Conservation (phyloP, 1,140 invertebrate species). For the Lucilia cuprina region DNA sequence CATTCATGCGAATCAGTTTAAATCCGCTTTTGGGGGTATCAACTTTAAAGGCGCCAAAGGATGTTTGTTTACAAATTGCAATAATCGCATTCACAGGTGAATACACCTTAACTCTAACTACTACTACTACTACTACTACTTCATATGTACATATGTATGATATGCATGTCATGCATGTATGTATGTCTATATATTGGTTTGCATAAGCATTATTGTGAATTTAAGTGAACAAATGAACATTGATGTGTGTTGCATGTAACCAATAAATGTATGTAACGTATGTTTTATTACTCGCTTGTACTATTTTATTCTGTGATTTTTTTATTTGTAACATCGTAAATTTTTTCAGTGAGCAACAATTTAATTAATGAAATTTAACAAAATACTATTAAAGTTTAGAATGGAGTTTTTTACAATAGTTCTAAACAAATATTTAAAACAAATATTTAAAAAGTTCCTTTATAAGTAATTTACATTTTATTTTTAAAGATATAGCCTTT, state of each 20-base stretch:
- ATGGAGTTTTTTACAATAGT: no score
- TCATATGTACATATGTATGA: neutral
- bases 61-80: slow-evolving; percentile 34
- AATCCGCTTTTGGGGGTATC: slow-evolving; percentile 31
- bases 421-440: no score
- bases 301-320: neutral
- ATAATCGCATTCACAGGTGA: slow-evolving; percentile 32
- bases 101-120: slow-evolving; percentile 7
- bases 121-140: neutral
- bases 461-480: no score
- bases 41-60: slow-evolving; percentile 30
- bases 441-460: no score
- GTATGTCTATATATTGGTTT: neutral
- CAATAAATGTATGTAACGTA: neutral
- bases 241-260: neutral
- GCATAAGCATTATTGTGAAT: neutral
- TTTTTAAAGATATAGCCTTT: no score
- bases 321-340: neutral
- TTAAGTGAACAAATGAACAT: neutral
- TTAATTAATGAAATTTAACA: neutral
- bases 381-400: no score
- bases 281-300: neutral
- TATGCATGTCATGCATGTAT: neutral
- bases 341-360: neutral
- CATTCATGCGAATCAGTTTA: slow-evolving; percentile 32